Base-by-base conservation (phyloP, 1,140 invertebrate genomes). In the Varroa destructor region DNA sequence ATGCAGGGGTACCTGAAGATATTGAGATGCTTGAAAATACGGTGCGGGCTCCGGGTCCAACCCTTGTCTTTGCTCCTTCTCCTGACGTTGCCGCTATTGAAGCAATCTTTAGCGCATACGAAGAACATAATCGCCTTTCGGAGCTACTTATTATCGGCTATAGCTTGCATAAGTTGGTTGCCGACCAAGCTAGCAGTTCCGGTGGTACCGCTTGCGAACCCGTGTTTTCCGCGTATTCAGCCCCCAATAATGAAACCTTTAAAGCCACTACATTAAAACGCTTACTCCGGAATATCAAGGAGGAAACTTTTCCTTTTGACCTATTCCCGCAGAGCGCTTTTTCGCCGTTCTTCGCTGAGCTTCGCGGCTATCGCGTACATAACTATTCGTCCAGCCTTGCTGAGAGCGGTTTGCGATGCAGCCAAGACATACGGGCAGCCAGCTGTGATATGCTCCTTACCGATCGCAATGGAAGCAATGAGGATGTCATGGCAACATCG, bases 291-390 rank as follows among this genome's bases (percentile, higher is more conserved):
- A 36, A 40, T 40, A 40, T 67, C 14, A 12, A 67, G 37, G 61
- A 67, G 61, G 61, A 67, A 8, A 37, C 61, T 25, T 67, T 67
- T 40, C 61, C 61, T 1, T 67, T 67, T 37, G 61, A 40, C 4
- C 8, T n/a, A 3, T 67, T 67, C 61, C 61, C 61, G 14, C 61
- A 67, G 61, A 67, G 36, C 2, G 61, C 61, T 2, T 67, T 67
- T 37, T 12, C 61, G 61, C 61, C 61, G 2, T 12, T 67, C 2
- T 67, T 67, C 61, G 14, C 61, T 8, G 61, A 40, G 61, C 37
- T 40, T 14, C 40, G 61, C 12, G 61, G 61, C 46, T 37, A 67
- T 67, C 61, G 61, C 46, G 40, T 67, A 40, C 40, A n/a, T 2
- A 8, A 51, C 46, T 51, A 8, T 8, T 8, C 46, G 8, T 51